Conservation (phyloP, 2,888 invertebrate species). For the Ormyrus thymus region DNA sequence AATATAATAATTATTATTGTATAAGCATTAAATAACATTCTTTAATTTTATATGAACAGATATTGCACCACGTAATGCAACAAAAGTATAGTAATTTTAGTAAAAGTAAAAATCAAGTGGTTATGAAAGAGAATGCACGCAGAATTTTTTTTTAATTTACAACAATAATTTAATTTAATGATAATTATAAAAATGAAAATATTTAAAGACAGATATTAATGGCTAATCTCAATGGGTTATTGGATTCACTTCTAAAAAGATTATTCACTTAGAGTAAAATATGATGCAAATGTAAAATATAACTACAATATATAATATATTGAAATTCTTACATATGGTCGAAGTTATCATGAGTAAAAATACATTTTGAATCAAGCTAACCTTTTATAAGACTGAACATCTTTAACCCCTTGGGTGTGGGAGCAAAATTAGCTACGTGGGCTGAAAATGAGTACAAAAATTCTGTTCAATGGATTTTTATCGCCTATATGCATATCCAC, state of each 20-base stretch:
- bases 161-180: background rate
- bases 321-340: conserved; percentile 52
- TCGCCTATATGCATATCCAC: conserved; percentile 55
- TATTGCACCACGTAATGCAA: conserved; percentile 29
- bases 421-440: conserved; percentile 58
- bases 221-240: conserved; percentile 23
- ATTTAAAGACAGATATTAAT: conserved; percentile 15
- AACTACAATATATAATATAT: conserved; percentile 43
- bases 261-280: conserved; percentile 26
- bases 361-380: conserved; percentile 52
- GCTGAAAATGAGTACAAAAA: conserved; percentile 57
- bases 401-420: conserved; percentile 58
- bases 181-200: conserved; percentile 26
- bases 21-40: conserved; percentile 4
- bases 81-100: conserved; percentile 22
- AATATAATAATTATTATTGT: conserved; percentile 23
- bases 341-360: conserved; percentile 51
- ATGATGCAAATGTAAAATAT: conserved; percentile 40
- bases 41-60: conserved; percentile 15
- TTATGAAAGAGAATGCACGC: background rate
- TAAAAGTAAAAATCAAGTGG: conserved; percentile 9
- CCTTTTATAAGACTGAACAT: conserved; percentile 53
- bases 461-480: conserved; percentile 50
- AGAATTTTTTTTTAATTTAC: background rate
- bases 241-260: background rate